A percentile compares a stretch with the other conserved stretches of the same genome.
Conservation (phyloP, 2,797 vertebrate species). For the Sebastes nivosus region DNA sequence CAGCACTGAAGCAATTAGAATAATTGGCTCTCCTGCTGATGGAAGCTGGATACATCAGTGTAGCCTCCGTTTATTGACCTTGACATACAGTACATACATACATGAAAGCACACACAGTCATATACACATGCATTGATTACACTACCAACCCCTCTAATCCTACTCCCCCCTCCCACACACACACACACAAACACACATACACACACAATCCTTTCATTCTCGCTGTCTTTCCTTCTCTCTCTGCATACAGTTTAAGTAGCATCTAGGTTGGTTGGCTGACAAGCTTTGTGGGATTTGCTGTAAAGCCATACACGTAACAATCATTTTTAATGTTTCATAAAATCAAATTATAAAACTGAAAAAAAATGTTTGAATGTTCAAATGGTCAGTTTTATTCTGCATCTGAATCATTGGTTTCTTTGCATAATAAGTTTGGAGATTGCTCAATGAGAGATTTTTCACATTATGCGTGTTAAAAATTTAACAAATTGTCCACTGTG, state of each 20-base stretch:
- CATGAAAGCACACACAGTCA: slow-evolving; percentile 2
- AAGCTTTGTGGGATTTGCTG: not conserved
- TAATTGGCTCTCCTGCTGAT: slow-evolving; percentile 44
- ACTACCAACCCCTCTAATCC: not conserved
- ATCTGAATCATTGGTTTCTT: not conserved
- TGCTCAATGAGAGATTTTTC: not conserved
- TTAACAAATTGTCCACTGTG: not conserved
- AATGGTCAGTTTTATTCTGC: not conserved
- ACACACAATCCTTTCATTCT: not conserved
- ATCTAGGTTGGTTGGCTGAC: not conserved
- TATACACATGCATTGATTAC: not conserved
- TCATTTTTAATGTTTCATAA: not conserved
- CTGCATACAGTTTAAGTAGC: not conserved
- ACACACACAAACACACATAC: not conserved
- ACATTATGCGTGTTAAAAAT: not conserved
- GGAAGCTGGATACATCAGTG: slow-evolving; percentile 37
- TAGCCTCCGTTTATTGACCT: slow-evolving; percentile 53
- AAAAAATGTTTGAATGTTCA: not conserved
- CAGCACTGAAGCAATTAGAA: slow-evolving; percentile 43
- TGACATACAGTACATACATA: slow-evolving; percentile 22
- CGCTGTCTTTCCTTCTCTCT: not conserved
- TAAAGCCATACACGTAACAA: not conserved
- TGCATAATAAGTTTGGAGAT: not conserved
- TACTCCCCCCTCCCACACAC: too few species aligned
- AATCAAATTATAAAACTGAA: not conserved